phyloP scores from a whole-genome alignment of 2,113 vertebrate species.

The Coturnix japonica region DNA sequence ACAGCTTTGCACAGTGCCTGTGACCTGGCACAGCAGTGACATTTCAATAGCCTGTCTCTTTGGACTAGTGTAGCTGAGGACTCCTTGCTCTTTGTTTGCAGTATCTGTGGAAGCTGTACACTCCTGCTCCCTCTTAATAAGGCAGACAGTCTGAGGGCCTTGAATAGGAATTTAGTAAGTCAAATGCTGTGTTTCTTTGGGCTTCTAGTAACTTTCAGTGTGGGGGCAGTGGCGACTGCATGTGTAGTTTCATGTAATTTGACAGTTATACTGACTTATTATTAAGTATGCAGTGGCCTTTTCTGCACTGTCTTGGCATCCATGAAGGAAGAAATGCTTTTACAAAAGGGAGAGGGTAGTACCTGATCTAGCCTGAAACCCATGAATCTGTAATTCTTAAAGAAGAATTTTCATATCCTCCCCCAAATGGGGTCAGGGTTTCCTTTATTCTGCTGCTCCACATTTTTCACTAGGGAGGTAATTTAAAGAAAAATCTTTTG shows the following conservation, averaged over 20 bases:
- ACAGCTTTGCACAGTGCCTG: not conserved
- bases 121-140: not conserved
- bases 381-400: not conserved
- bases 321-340: not conserved
- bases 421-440: not conserved
- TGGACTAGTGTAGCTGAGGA: not conserved
- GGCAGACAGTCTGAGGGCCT: not conserved
- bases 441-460: not conserved
- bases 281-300: not conserved
- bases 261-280: not conserved
- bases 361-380: not conserved
- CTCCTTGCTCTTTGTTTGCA: not conserved
- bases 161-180: not conserved
- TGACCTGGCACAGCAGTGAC: not conserved
- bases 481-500: slow-evolving; percentile 17
- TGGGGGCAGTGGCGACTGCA: not conserved
- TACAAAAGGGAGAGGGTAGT: not conserved
- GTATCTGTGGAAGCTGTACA: not conserved
- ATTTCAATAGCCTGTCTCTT: not conserved
- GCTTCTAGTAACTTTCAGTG: not conserved
- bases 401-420: not conserved
- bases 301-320: not conserved
- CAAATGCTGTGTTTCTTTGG: not conserved
- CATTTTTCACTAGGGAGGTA: not conserved
- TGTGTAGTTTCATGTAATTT: not conserved